Base-by-base conservation (phyloP, 2,888 invertebrate species). In the Lysandra coridon region DNA sequence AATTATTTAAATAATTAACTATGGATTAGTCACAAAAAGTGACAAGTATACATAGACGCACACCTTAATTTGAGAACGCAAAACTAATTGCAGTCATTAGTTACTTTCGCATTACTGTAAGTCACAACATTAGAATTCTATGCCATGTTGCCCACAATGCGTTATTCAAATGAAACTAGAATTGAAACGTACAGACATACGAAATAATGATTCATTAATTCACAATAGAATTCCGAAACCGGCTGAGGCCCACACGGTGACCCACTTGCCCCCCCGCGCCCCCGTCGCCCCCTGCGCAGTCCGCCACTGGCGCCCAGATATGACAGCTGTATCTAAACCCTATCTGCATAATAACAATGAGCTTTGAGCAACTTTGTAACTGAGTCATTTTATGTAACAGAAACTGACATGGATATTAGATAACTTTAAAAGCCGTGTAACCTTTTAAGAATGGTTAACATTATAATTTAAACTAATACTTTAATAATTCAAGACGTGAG, bases 211-310 rank as follows among this genome's bases (percentile, higher is more conserved):
- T 75, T 80, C 78, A 64, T 78, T 53, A 69, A 69, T 62, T 80
- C 74, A 83, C 83, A 80, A 80, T 78, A 79, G 73, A 79, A 81
- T 81, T 82, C 81, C 86, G 83, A 87, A 87, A 87, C 81, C 81
- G 80, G 88, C 89, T 87, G 85, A 88, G 90, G 87, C 92, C 93
- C 90, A 93, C 92, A 90, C 91, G 86, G 86, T 91, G 94, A 92
- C 94, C 94, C 88, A 93, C 90, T 93, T 93, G 33, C n/a, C n/a
- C 69, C 69, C 64, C 10, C 23, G 23, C 64, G 4, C 30, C 30
- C 64, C 3, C 64, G 33, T 14, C 4, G 69, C 33, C 14, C 33
- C 33, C 69, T 17, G 69, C 88, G 85, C 84, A 37, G 14, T 30
- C 23, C 69, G 69, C 69, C 69, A 69, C 69, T 69, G 69, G 69